A percentile compares a stretch with the other conserved stretches of the same genome.
Conservation (phyloP, 1,140 invertebrate genomes). For the Nasonia longicornis region DNA sequence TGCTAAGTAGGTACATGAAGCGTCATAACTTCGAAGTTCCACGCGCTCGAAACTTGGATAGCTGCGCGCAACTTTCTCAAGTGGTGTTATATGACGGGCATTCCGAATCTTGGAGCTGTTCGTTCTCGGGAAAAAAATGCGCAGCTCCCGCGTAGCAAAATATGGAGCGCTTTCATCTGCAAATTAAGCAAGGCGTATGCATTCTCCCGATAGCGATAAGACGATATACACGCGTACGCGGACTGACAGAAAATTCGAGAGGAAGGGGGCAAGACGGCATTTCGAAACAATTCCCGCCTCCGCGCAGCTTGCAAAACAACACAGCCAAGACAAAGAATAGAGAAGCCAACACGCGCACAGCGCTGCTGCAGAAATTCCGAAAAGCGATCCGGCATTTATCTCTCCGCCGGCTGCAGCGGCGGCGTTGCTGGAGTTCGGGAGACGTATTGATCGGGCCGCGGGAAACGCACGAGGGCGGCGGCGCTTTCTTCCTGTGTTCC, state of each 20-base stretch:
- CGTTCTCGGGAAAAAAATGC: not conserved
- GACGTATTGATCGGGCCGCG: constrained; percentile 47
- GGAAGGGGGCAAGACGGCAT: not conserved
- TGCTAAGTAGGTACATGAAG: not conserved
- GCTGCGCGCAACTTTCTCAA: not conserved
- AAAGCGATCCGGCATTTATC: constrained; percentile 39
- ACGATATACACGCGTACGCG: too few species aligned
- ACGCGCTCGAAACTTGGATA: not conserved
- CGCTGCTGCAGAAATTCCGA: constrained; percentile 19
- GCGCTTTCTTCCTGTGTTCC: not conserved
- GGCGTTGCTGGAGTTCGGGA: constrained; percentile 46
- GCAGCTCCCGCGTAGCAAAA: too few species aligned
- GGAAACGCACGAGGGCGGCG: constrained; percentile 28
- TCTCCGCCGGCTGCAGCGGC: constrained; percentile 19
- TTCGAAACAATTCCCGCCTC: constrained; percentile 4
- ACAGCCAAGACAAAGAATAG: not conserved
- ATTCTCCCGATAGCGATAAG: not conserved
- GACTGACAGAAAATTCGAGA: too few species aligned
- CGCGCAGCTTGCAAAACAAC: constrained; percentile 1
- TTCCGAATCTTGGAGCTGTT: not conserved
- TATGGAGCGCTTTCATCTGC: too few species aligned
- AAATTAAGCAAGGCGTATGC: not conserved
- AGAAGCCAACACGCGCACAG: not conserved
- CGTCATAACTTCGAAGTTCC: not conserved
- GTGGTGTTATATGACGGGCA: not conserved